These are phyloP conservation scores for Grantiella picta DNA, from an alignment of 2,113 vertebrate species.

Conservation along the genomic window DNA sequence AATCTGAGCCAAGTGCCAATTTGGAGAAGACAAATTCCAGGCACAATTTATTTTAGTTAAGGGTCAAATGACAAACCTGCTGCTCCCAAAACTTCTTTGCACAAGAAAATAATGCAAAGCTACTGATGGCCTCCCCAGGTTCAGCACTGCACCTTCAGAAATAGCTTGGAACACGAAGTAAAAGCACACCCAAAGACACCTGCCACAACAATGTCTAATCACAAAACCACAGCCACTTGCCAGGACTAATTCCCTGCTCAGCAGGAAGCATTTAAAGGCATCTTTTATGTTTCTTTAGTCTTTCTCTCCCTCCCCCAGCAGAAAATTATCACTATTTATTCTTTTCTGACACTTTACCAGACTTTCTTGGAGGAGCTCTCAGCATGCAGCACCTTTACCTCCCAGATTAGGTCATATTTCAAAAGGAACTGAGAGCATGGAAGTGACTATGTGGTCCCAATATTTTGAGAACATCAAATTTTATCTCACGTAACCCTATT, in stretches of 20 bases:
- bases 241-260: conserved; percentile 13
- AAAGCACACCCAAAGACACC: conserved; percentile 9
- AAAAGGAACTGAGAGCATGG: background rate
- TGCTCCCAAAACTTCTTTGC: background rate
- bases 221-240: background rate
- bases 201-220: background rate
- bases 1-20: background rate
- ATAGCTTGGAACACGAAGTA: background rate
- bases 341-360: background rate
- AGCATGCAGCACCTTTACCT: background rate
- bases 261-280: background rate
- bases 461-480: background rate
- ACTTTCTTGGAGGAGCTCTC: background rate
- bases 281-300: background rate
- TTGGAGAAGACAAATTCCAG: background rate
- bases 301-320: background rate
- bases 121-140: background rate
- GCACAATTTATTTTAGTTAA: background rate
- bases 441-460: background rate
- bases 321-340: background rate
- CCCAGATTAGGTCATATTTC: background rate
- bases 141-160: background rate
- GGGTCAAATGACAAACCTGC: background rate
- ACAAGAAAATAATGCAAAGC: background rate
- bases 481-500: background rate